Conservation (phyloP, 2,888 invertebrate species). For the Ectobius pallidus region DNA sequence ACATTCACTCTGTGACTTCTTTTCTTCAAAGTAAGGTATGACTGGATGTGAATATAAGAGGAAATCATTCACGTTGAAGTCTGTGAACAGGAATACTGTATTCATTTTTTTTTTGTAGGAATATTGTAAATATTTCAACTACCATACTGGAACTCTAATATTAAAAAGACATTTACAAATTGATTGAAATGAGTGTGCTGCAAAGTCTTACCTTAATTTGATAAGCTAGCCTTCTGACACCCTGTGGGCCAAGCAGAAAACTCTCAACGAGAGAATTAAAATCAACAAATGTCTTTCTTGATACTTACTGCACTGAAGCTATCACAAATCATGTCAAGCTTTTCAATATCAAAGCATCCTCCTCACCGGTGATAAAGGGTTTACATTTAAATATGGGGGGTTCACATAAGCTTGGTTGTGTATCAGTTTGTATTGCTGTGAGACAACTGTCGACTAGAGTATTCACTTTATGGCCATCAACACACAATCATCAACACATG, state of each 20-base stretch:
- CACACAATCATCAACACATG: conserved; percentile 10
- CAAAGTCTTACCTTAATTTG: neutral
- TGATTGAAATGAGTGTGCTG: neutral
- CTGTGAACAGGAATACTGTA: too few relatives aligned
- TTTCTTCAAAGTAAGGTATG: neutral
- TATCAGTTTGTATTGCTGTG: conserved; percentile 14
- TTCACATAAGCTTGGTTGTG: conserved; percentile 8
- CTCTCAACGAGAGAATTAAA: neutral
- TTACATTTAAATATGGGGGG: conserved; percentile 12
- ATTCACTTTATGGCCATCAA: neutral
- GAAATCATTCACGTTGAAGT: too few relatives aligned
- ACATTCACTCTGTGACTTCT: too few relatives aligned
- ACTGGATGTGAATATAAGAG: neutral
- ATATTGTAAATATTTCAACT: too few relatives aligned
- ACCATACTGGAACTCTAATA: too few relatives aligned
- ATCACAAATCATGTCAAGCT: conserved; percentile 27
- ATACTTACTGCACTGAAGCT: conserved; percentile 17
- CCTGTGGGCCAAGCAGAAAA: neutral
- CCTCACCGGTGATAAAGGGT: neutral
- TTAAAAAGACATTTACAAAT: too few relatives aligned
- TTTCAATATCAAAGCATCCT: neutral
- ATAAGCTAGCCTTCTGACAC: neutral
- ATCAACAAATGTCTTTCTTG: neutral
- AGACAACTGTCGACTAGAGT: conserved; percentile 1
- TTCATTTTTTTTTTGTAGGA: too few relatives aligned